These are phyloP conservation scores for Saccostrea glomerata DNA, from an alignment of 1,140 invertebrate genomes.

Conservation along the genomic window DNA sequence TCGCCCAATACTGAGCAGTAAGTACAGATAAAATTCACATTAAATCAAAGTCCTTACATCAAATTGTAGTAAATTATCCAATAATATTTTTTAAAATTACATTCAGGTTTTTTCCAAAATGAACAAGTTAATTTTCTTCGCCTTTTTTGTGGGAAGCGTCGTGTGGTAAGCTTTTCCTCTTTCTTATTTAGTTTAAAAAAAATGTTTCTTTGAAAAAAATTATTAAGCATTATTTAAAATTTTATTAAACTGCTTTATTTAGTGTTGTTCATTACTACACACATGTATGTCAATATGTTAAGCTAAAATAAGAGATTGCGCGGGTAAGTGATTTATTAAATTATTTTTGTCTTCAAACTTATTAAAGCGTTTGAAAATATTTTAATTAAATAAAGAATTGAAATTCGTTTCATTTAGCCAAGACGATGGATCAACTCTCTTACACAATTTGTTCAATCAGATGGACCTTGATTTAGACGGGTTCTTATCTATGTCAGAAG, in stretches of 20 bases:
- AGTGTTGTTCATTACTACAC: too few relatives aligned
- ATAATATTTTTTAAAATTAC: background rate
- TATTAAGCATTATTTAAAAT: too few relatives aligned
- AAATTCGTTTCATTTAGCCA: background rate
- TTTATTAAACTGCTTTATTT: too few relatives aligned
- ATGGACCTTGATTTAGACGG: background rate
- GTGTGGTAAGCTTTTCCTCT: background rate
- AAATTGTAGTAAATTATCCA: background rate
- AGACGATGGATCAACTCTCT: background rate
- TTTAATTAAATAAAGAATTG: too few relatives aligned
- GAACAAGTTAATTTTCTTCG: background rate
- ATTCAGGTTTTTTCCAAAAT: background rate
- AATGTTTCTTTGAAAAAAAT: too few relatives aligned
- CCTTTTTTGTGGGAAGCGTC: background rate
- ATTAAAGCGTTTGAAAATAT: too few relatives aligned
- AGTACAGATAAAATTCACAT: background rate
- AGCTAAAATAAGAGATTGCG: too few relatives aligned
- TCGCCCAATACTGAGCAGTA: background rate
- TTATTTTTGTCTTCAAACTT: too few relatives aligned
- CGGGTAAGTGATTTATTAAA: too few relatives aligned
- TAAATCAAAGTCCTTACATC: background rate
- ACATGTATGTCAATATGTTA: too few relatives aligned
- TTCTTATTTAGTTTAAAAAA: too few relatives aligned
- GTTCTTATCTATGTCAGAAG: background rate
- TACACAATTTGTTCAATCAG: conserved; percentile 5